A percentile compares a stretch with the other conserved stretches of the same genome.
Conservation (phyloP, 2,888 invertebrate species). For the Caenorhabditis sp. region DNA sequence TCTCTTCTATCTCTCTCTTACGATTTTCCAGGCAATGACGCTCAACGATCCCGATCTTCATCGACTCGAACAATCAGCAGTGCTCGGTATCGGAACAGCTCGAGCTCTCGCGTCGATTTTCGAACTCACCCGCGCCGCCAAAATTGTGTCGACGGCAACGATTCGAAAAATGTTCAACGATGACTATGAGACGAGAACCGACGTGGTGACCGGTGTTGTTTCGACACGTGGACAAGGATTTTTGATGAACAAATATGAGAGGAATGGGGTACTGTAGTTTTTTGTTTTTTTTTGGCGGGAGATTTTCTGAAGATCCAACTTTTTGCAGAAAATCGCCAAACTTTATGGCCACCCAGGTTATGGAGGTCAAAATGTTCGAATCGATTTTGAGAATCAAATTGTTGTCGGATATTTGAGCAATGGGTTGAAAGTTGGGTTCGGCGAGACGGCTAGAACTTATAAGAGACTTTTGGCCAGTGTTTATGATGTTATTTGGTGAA, state of each 20-base stretch:
- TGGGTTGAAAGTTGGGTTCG: slow-evolving; percentile 63
- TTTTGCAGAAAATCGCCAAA: slow-evolving; percentile 23
- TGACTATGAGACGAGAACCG: slow-evolving; percentile 27
- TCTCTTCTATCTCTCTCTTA: no score
- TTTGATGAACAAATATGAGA: slow-evolving; percentile 28
- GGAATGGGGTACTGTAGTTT: background rate
- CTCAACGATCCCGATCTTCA: slow-evolving; percentile 64
- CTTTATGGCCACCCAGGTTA: slow-evolving; percentile 72
- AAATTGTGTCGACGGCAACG: slow-evolving; percentile 17
- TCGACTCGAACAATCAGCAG: slow-evolving; percentile 58
- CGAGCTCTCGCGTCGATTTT: slow-evolving; percentile 57
- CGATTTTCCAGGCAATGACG: slow-evolving; percentile 37
- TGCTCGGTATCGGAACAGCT: slow-evolving; percentile 58
- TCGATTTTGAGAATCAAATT: slow-evolving; percentile 71
- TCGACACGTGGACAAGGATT: slow-evolving; percentile 39
- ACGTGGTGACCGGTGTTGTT: slow-evolving; percentile 40
- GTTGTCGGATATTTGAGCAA: slow-evolving; percentile 72
- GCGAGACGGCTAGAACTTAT: slow-evolving; percentile 62
- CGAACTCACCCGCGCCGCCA: slow-evolving; percentile 29
- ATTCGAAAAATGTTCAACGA: slow-evolving; percentile 13
- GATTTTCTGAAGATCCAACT: no score
- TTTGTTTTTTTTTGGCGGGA: no score
- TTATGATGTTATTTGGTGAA: slow-evolving; percentile 25
- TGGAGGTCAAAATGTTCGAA: slow-evolving; percentile 72
- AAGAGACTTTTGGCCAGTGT: slow-evolving; percentile 51